These are phyloP conservation scores for Chrysina gloriosa DNA, from an alignment of 2,888 invertebrate genomes.

Conservation along the genomic window DNA sequence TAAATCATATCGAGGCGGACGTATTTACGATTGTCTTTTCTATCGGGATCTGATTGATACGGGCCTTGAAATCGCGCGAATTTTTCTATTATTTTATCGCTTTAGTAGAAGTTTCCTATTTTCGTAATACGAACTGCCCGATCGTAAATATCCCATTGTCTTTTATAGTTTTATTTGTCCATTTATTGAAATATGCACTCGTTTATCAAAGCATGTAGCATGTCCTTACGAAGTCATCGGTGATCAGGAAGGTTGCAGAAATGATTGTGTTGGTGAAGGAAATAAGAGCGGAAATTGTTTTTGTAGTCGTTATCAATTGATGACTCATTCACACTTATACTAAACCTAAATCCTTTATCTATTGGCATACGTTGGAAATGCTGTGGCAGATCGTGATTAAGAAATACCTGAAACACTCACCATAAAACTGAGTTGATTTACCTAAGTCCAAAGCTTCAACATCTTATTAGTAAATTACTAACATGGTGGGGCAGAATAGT, in stretches of 20 bases:
- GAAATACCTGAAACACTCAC: too few species aligned
- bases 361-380: too few species aligned
- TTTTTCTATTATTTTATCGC: constrained; percentile 41
- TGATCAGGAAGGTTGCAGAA: background rate
- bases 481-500: too few species aligned
- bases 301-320: too few species aligned
- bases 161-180: constrained; percentile 21
- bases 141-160: constrained; percentile 22
- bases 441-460: too few species aligned
- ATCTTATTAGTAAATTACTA: too few species aligned
- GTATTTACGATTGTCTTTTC: constrained; percentile 51
- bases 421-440: too few species aligned
- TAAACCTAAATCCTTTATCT: too few species aligned
- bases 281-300: too few species aligned
- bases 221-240: background rate
- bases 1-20: constrained; percentile 51
- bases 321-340: too few species aligned
- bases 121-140: constrained; percentile 18
- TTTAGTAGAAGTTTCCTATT: constrained; percentile 31
- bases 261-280: too few species aligned
- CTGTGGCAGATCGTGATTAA: too few species aligned
- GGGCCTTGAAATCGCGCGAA: constrained; percentile 38
- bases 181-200: constrained; percentile 13
- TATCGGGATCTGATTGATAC: constrained; percentile 39
- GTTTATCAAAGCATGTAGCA: background rate